Evolutionary conservation across 2,113 vertebrate genomes (phyloP), one percentile per base, ranked within the genome.

Genomic region (Antennarius striatus): DNA sequence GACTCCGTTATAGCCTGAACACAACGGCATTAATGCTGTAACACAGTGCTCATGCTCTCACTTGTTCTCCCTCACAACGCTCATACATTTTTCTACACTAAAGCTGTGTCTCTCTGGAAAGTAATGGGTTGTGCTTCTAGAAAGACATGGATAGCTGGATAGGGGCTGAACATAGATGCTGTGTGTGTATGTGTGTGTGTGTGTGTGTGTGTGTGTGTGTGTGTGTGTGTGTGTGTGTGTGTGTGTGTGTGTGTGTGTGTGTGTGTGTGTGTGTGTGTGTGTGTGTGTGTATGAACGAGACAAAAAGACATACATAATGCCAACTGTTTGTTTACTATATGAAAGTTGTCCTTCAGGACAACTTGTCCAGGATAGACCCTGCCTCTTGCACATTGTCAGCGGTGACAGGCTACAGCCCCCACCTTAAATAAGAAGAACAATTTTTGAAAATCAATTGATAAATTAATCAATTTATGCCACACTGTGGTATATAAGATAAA

Each of bases 1-100:
- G 75, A 80, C 55, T 45, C 56, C 10, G 69, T 83, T 82, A 88
- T 81, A 69, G 84, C 79, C 42, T 69, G 66, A 85, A 87, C 81
- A 84, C 81, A 82, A 73, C 59, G 78, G 64, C 72, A 76, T 87
- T 80, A 86, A 80, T 55, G 36, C 79, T 80, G 63, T 79, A 68
- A 83, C 75, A 87, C 86, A 79, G 65, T 68, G 68, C 82, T 83
- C 85, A 86, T 82, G 77, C 67, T 63, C 71, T 71, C 68, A 68
- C 43, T 66, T 70, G 46, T 58, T 76, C 53, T 43, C 47, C 63
- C 48, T 65, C 59, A 60, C 56, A 56, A 65, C 63, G 46, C 61
- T 45, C 22, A 59, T 49, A 75, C 57, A 64, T 58, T 15, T 49
- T 29, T 11, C 71, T 29, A 75, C 65, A 65, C 71, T 54, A 51